Conservation (phyloP, 1,140 invertebrate species). For the Pseudomyrmex gracilis region DNA sequence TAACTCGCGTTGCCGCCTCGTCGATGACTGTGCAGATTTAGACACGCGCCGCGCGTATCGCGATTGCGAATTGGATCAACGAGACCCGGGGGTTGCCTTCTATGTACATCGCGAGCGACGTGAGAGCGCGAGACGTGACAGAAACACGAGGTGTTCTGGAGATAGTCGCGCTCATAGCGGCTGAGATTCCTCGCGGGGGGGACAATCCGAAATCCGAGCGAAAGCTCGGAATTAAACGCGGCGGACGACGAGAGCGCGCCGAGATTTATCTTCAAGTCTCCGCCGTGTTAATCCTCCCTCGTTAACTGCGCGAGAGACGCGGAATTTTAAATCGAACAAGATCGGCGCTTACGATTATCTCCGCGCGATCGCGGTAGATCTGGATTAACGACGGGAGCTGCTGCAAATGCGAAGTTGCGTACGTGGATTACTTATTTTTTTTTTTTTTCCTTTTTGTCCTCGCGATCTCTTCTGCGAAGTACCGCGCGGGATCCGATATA, state of each 20-base stretch:
- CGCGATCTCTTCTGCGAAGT: background rate
- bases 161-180: constrained; percentile 7
- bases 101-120: constrained; percentile 25
- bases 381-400: constrained; percentile 33
- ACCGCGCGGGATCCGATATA: background rate
- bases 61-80: constrained; percentile 58
- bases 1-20: constrained; percentile 11
- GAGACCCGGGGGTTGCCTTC: constrained; percentile 7
- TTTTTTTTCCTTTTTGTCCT: background rate
- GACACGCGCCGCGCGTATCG: constrained; percentile 41
- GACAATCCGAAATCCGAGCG: constrained; percentile 15
- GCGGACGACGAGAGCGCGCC: background rate
- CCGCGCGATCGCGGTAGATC: constrained; percentile 27
- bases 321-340: constrained; percentile 35
- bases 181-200: constrained; percentile 6
- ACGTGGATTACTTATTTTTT: background rate
- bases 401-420: background rate
- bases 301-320: constrained; percentile 2
- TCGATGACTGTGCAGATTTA: constrained; percentile 58
- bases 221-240: constrained; percentile 50
- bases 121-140: constrained; percentile 38
- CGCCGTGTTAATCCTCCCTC: constrained; percentile 36
- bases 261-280: constrained; percentile 40
- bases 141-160: constrained; percentile 34
- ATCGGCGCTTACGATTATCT: background rate